Conservation (phyloP, 2,888 invertebrate genomes). For the Drosophila kambysellisi region DNA sequence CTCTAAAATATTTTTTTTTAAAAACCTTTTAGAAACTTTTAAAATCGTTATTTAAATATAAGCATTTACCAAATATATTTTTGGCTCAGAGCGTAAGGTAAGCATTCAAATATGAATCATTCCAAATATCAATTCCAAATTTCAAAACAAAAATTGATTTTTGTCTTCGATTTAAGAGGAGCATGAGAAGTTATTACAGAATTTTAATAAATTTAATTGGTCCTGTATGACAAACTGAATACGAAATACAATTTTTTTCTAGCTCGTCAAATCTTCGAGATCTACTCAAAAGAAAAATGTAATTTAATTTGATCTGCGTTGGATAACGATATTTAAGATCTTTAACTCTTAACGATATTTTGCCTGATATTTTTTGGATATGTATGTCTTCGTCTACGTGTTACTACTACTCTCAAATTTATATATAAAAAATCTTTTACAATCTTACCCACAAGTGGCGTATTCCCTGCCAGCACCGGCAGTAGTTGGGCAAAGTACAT, state of each 20-base stretch:
- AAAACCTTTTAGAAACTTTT: not conserved
- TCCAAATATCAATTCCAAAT: conserved; percentile 1
- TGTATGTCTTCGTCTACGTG: not conserved
- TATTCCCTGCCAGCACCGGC: conserved; percentile 85
- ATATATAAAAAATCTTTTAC: too few relatives aligned
- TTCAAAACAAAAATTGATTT: not conserved
- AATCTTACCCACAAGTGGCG: conserved; percentile 85
- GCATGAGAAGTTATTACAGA: not conserved
- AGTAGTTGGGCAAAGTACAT: conserved; percentile 88
- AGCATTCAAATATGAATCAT: not conserved
- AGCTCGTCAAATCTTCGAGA: not conserved
- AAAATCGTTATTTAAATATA: not conserved
- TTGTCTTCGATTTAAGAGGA: not conserved
- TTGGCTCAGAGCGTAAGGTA: not conserved
- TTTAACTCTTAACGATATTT: not conserved
- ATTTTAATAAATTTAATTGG: not conserved
- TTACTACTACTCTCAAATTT: not conserved
- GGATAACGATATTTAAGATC: not conserved
- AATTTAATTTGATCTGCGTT: not conserved
- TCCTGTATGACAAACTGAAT: not conserved
- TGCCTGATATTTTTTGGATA: not conserved
- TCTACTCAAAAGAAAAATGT: not conserved
- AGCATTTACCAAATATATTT: conserved; percentile 1
- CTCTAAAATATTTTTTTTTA: not conserved
- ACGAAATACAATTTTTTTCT: not conserved